phyloP scores from a whole-genome alignment of 2,888 invertebrate genomes.

The Leptopilina syphax region DNA sequence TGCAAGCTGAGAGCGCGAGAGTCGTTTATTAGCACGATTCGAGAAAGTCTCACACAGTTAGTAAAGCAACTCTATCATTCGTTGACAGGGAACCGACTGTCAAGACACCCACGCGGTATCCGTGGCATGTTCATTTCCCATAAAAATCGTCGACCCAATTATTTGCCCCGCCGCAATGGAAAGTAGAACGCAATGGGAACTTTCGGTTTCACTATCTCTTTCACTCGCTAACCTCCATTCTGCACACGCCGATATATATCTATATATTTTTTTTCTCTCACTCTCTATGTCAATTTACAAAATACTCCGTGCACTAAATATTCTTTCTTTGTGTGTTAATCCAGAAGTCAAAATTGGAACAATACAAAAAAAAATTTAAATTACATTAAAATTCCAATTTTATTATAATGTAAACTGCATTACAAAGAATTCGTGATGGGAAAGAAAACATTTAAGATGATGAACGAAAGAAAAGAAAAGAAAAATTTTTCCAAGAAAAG shows the following conservation, averaged over 20 bases:
- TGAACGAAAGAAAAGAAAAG: too few species aligned
- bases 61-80: conserved; percentile 29
- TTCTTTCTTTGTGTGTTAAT: too few species aligned
- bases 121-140: conserved; percentile 43
- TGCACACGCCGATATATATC: conserved; percentile 32
- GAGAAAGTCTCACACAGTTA: conserved; percentile 23
- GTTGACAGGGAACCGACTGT: conserved; percentile 36
- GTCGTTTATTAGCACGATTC: conserved; percentile 22
- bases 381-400: too few species aligned
- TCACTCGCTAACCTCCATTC: conserved; percentile 66
- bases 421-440: too few species aligned
- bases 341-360: too few species aligned
- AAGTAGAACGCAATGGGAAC: conserved; percentile 73
- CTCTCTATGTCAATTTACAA: neutral
- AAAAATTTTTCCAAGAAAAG: too few species aligned
- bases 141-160: conserved; percentile 59
- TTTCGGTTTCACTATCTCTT: conserved; percentile 72
- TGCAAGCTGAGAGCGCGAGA: conserved; percentile 2
- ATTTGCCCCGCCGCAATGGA: conserved; percentile 64
- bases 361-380: too few species aligned
- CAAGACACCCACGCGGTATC: conserved; percentile 43
- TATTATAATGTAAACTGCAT: too few species aligned
- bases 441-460: too few species aligned
- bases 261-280: neutral
- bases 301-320: too few species aligned